Conservation (phyloP, 2,888 invertebrate species). For the Ferrisia virgata region DNA sequence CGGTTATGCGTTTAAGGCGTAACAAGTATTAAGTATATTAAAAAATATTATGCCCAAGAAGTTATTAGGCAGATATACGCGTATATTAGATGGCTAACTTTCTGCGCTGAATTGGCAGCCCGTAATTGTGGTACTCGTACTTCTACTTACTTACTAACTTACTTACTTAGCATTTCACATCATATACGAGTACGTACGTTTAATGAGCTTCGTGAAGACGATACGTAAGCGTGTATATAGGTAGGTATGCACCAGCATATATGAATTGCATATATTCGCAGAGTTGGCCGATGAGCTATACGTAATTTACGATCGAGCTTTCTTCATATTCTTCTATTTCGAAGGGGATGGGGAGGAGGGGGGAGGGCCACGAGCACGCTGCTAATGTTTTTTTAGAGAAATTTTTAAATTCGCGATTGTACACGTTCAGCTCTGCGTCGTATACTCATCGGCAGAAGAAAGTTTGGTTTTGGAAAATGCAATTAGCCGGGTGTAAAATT, state of each 20-base stretch:
- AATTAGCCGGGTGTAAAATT: not conserved
- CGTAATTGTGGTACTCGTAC: constrained; percentile 4
- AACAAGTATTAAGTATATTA: constrained; percentile 39
- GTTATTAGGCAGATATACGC: not conserved
- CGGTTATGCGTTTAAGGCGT: constrained; percentile 42
- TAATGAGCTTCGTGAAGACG: not conserved
- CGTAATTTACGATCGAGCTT: not conserved
- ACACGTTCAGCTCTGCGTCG: too few relatives aligned
- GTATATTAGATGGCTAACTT: not conserved
- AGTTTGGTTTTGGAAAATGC: not conserved
- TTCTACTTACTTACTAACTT: too few relatives aligned
- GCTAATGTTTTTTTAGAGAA: too few relatives aligned
- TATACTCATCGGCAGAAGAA: too few relatives aligned
- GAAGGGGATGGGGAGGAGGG: too few relatives aligned
- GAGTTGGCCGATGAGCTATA: not conserved
- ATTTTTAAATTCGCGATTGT: not conserved
- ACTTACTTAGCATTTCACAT: not conserved
- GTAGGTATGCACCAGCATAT: not conserved
- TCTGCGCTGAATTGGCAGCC: not conserved
- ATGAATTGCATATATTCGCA: not conserved
- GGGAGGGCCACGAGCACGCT: too few relatives aligned
- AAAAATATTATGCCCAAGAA: constrained; percentile 27
- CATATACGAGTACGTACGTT: too few relatives aligned
- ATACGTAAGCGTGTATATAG: not conserved
- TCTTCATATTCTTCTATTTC: too few relatives aligned